Base-by-base conservation (phyloP, 2,797 vertebrate genomes). In the Phylloscopus collybita region DNA sequence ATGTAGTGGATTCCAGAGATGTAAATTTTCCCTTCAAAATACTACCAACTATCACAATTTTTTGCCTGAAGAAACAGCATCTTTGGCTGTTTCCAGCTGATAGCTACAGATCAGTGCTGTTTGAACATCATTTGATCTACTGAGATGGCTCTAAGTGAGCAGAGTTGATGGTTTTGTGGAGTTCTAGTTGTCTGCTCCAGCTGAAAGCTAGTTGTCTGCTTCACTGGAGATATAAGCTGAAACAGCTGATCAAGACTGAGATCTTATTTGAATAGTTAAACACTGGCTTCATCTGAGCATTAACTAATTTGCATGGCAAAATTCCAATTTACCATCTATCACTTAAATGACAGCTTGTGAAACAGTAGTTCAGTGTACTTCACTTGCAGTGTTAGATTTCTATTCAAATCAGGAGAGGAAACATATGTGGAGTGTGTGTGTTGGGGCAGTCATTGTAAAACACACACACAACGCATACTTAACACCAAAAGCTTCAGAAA, bases 21-120 rank as follows among this genome's bases (percentile, higher is more conserved):
- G 71, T 76, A 83, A 86, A 83, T 88, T 79, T 53, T 73, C 67
- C 42, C 74, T 64, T 93, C 66, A 62, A 71, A 94, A 80, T 78
- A 69, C 25, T 80, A 87, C 75, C 25, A 82, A 80, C 81, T 82
- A 92, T 66, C 50, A 78, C 59, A 67, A 9, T 80, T 83, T 96
- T 90, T 93, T 90, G 86, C 96, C 92, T 85, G 96, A 96, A 95
- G 96, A 79, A 94, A 93, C 92, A 95, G 88, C 85, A 88, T 94
- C 80, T 73, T 36, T 83, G 76, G 79, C 88, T 95, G 80, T 67
- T 95, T 86, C 69, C 70, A 92, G 86, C 95, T 97, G 97, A 97
- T 97, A 97, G 96, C 94, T 96, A 96, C 96, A 97, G 95, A 93
- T 97, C 96, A 97, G 88, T 95, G 93, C 88, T 82, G 67, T 88